Evolutionary conservation across 1,140 invertebrate genomes (phyloP), one percentile per base, ranked within the genome.

Genomic region (Cotesia chilonis): DNA sequence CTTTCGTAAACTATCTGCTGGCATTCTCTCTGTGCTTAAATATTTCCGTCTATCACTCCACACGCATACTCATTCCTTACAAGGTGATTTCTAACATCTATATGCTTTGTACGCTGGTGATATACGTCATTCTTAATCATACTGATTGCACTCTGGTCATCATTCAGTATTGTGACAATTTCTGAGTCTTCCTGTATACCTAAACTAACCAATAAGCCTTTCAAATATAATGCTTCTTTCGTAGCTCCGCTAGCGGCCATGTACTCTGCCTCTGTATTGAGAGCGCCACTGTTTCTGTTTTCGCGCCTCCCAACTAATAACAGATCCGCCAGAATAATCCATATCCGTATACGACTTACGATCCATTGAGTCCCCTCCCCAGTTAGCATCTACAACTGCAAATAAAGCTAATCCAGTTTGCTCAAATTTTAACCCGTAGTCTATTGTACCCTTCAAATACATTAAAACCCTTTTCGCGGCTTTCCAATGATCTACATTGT

Each of bases 271-370:
- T 85, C 89, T n/a, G 84, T 87, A 4, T 83, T 17, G 83, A 87
- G 63, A 87, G 73, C 5, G 87, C 87, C 36, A 87, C 84, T 4
- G 86, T 55, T 78, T 82, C 71, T 89, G 89, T 76, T 85, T 88
- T 14, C 83, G 86, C 72, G 86, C 84, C 78, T 87, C 84, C 76
- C 87, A 90, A 35, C 83, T 84, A 67, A 89, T 85, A 61, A 87
- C 81, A 28, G 82, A n/a, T 64, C 74, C 5, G 66, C 70, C 4
- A 80, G 55, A 0, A 79, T 54, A 85, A 83, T 1, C 83, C 67
- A 75, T 80, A 84, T 3, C 84, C 10, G 81, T 82, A 20, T 80
- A 76, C 5, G 80, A 84, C 76, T 74, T 70, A 64, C 80, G 67
- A 70, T 85, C 75, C 3, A 74, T 37, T 35, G 59, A 54, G 78